Percentiles rank a stretch among this genome's conserved stretches.
phyloP scores from a whole-genome alignment of 2,888 invertebrate genomes.

The Venusia cambrica region DNA sequence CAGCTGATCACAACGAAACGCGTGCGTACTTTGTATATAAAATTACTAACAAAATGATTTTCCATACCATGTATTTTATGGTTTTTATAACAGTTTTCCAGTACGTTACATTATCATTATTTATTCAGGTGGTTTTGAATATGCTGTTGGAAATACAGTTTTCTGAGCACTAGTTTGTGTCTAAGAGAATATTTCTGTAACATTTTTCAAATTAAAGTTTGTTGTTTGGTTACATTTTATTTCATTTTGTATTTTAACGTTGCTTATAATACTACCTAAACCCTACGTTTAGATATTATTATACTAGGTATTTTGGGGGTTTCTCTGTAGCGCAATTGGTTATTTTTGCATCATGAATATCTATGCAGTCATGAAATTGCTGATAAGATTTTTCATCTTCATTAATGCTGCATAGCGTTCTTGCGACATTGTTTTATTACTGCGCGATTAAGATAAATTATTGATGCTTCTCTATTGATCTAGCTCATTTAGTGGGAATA shows the following conservation, averaged over 20 bases:
- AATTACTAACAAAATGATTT: slow-evolving; percentile 44
- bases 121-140: slow-evolving; percentile 19
- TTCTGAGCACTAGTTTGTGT: slow-evolving; percentile 15
- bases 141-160: slow-evolving; percentile 13
- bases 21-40: slow-evolving; percentile 57
- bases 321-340: too few relatives aligned
- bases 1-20: slow-evolving; percentile 44
- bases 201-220: slow-evolving; percentile 27
- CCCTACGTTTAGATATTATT: too few relatives aligned
- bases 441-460: too few relatives aligned
- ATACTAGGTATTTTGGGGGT: too few relatives aligned
- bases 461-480: too few relatives aligned
- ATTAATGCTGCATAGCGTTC: too few relatives aligned
- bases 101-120: slow-evolving; percentile 20
- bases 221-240: slow-evolving; percentile 8
- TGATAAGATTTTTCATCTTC: too few relatives aligned
- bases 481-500: too few relatives aligned
- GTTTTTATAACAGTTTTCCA: slow-evolving; percentile 21
- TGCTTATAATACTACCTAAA: too few relatives aligned
- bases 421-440: too few relatives aligned
- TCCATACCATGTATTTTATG: slow-evolving; percentile 21
- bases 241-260: slow-evolving; percentile 9
- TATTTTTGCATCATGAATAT: too few relatives aligned
- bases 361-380: too few relatives aligned
- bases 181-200: slow-evolving; percentile 27